These are phyloP conservation scores for Amiota minor DNA, from an alignment of 2,888 invertebrate genomes.

Conservation along the genomic window DNA sequence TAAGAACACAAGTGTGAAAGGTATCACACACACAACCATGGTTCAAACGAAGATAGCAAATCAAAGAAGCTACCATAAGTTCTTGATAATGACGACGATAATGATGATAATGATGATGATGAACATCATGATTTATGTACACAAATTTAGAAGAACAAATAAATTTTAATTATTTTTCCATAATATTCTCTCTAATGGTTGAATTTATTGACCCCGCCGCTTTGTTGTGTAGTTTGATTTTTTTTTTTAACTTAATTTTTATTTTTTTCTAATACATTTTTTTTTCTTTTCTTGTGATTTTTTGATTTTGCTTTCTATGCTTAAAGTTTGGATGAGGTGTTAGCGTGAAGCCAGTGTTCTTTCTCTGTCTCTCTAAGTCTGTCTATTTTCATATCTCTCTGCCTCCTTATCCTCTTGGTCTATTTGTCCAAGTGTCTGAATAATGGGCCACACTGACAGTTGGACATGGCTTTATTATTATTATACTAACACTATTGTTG, in stretches of 20 bases:
- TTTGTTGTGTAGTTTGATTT: too few relatives aligned
- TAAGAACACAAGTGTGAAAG: too few relatives aligned
- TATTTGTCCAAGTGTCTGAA: conserved; percentile 39
- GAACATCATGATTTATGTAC: conserved; percentile 59
- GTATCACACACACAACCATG: too few relatives aligned
- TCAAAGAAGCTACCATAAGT: neutral
- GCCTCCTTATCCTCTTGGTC: conserved; percentile 39
- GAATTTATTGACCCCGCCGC: conserved; percentile 60
- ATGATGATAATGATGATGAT: conserved; percentile 11
- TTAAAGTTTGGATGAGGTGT: conserved; percentile 13
- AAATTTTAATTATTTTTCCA: neutral
- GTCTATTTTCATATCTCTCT: conserved; percentile 32
- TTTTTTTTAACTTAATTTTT: too few relatives aligned
- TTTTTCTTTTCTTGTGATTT: conserved; percentile 1
- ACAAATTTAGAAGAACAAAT: conserved; percentile 30
- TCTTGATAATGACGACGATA: neutral
- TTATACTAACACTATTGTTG: too few relatives aligned
- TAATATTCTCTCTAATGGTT: neutral
- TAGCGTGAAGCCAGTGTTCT: neutral
- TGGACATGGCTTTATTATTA: too few relatives aligned
- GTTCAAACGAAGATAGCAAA: neutral
- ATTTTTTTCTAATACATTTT: neutral
- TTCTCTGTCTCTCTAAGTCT: conserved; percentile 13
- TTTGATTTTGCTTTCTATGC: conserved; percentile 59
- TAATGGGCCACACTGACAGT: conserved; percentile 32